Evolutionary conservation across 2,797 vertebrate genomes (phyloP).

Genomic region (Chloroceryle amazona): DNA sequence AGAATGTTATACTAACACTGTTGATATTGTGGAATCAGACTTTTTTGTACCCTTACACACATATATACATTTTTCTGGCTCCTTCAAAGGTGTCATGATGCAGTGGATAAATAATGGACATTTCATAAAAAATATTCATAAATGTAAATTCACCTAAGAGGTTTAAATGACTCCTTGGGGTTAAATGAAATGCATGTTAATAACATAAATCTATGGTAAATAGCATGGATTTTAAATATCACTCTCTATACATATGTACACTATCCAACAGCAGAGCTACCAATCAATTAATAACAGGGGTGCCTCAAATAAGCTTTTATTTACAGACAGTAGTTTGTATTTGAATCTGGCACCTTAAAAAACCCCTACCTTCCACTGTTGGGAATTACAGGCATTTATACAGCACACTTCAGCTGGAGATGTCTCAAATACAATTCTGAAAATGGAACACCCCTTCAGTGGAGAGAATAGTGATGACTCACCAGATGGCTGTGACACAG

Average conservation of each 20-base stretch:
- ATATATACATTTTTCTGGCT: not conserved
- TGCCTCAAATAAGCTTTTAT: slow-evolving; percentile 47
- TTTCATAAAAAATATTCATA: slow-evolving; percentile 62
- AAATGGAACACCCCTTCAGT: not conserved
- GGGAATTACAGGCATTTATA: not conserved
- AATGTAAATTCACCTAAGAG: slow-evolving; percentile 68
- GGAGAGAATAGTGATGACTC: not conserved
- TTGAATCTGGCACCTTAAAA: not conserved
- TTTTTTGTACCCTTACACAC: not conserved
- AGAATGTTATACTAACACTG: not conserved
- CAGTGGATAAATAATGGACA: slow-evolving; percentile 52
- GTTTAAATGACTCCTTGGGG: slow-evolving; percentile 62
- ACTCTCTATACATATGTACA: slow-evolving; percentile 18
- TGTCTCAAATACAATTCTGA: not conserved
- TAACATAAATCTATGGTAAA: slow-evolving; percentile 55
- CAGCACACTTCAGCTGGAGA: fast-evolving
- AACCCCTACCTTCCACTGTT: not conserved
- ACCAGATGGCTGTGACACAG: not conserved
- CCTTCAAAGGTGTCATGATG: not conserved
- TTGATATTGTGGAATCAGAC: not conserved
- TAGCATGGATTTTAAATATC: slow-evolving; percentile 42
- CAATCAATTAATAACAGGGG: slow-evolving; percentile 53
- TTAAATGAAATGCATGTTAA: slow-evolving; percentile 68
- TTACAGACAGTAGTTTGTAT: slow-evolving; percentile 34
- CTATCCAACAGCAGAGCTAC: slow-evolving; percentile 31